Conservation (phyloP, 2,888 invertebrate genomes). For the Agrilus biguttatus region DNA sequence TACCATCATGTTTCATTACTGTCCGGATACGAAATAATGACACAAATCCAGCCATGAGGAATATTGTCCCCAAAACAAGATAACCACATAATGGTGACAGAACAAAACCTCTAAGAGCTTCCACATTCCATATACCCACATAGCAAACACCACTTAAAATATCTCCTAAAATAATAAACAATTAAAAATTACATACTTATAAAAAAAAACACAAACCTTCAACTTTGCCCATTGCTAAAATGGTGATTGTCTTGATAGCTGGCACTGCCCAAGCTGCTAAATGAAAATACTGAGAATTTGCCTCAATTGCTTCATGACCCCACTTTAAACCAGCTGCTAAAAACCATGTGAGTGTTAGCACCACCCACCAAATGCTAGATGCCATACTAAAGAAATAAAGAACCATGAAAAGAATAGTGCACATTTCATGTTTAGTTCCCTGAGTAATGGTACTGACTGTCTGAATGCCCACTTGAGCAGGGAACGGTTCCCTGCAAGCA, state of each 20-base stretch:
- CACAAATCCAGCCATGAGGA: constrained; percentile 88
- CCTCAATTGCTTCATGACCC: constrained; percentile 97
- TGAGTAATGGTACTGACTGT: constrained; percentile 78
- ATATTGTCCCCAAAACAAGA: constrained; percentile 79
- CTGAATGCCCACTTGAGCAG: constrained; percentile 53
- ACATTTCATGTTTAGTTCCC: constrained; percentile 69
- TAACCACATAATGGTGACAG: constrained; percentile 82
- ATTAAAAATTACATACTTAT: background rate
- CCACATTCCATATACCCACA: constrained; percentile 81
- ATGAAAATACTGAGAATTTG: constrained; percentile 94
- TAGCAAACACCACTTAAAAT: constrained; percentile 85
- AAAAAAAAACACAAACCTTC: constrained; percentile 52
- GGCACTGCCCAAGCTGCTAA: constrained; percentile 97
- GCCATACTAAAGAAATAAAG: constrained; percentile 95
- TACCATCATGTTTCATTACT: constrained; percentile 91
- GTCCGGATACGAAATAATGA: constrained; percentile 92
- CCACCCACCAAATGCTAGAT: constrained; percentile 95
- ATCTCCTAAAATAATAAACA: constrained; percentile 53
- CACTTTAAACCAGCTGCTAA: constrained; percentile 91
- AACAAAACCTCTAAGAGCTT: constrained; percentile 79
- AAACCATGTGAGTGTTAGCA: constrained; percentile 92
- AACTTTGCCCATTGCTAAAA: constrained; percentile 89
- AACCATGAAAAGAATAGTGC: constrained; percentile 92
- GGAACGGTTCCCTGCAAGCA: constrained; percentile 71
- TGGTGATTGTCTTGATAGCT: constrained; percentile 88